phyloP scores from a whole-genome alignment of 2,113 vertebrate genomes.

The Chaetops frenatus region DNA sequence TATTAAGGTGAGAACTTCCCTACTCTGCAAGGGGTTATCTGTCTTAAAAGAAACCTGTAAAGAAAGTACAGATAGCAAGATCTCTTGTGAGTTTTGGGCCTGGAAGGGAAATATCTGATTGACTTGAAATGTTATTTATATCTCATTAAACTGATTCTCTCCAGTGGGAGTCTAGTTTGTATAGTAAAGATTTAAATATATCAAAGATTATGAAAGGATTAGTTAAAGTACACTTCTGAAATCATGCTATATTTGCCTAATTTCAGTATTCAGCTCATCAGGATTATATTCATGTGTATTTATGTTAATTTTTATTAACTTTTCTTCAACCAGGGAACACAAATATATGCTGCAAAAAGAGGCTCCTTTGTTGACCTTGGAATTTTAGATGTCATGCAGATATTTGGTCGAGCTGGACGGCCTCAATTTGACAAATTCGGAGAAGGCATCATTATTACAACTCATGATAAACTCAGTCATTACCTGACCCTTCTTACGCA shows the following conservation, averaged over 20 bases:
- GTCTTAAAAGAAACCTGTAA: slow-evolving; percentile 15
- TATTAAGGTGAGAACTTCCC: slow-evolving; percentile 85
- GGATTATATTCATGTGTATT: slow-evolving; percentile 74
- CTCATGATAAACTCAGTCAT: slow-evolving; percentile 95
- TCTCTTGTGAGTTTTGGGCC: neutral
- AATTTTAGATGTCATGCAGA: slow-evolving; percentile 99
- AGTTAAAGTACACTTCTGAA: slow-evolving; percentile 74
- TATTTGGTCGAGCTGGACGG: slow-evolving; percentile 94
- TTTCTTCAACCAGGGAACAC: slow-evolving; percentile 88
- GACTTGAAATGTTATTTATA: slow-evolving; percentile 62
- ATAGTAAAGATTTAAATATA: slow-evolving; percentile 74
- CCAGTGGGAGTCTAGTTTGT: slow-evolving; percentile 59
- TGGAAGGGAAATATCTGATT: slow-evolving; percentile 34
- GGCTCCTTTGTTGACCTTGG: slow-evolving; percentile 95
- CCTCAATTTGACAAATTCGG: slow-evolving; percentile 97
- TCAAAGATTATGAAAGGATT: slow-evolving; percentile 74
- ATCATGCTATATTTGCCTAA: slow-evolving; percentile 74
- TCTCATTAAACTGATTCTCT: slow-evolving; percentile 67
- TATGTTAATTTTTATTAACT: slow-evolving; percentile 82
- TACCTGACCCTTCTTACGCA: slow-evolving; percentile 96
- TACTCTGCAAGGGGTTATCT: slow-evolving; percentile 10
- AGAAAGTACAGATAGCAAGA: slow-evolving; percentile 15
- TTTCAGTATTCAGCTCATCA: slow-evolving; percentile 72
- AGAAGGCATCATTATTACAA: slow-evolving; percentile 95
- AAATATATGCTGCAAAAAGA: slow-evolving; percentile 97